These are phyloP conservation scores for Andinoacara biseriatus DNA, from an alignment of 2,113 vertebrate species.

Conservation along the genomic window DNA sequence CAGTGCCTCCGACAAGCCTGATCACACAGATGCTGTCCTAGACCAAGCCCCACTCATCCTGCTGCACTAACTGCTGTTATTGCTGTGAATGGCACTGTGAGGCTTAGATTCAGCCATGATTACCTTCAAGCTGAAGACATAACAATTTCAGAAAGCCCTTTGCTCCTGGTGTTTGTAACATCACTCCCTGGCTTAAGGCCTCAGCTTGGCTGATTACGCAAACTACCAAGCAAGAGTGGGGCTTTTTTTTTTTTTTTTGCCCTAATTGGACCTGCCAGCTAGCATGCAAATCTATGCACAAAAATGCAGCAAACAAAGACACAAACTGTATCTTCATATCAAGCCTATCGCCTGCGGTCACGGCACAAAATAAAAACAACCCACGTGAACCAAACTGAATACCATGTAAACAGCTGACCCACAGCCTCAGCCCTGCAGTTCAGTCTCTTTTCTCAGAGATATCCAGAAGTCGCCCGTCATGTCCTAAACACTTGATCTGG, in stretches of 20 bases:
- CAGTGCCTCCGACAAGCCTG: slow-evolving; percentile 67
- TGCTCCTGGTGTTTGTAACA: slow-evolving; percentile 45
- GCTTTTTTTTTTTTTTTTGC: slow-evolving; percentile 16
- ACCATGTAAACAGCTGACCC: slow-evolving; percentile 51
- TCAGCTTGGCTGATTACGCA: slow-evolving; percentile 56
- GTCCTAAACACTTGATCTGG: slow-evolving; percentile 58
- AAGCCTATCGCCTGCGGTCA: slow-evolving; percentile 20
- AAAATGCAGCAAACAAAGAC: slow-evolving; percentile 42
- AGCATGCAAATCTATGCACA: slow-evolving; percentile 53
- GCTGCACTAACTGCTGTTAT: slow-evolving; percentile 38
- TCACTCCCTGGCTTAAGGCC: slow-evolving; percentile 49
- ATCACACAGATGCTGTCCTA: slow-evolving; percentile 58
- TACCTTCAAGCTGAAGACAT: slow-evolving; percentile 65
- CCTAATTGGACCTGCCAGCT: slow-evolving; percentile 55
- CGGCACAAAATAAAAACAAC: slow-evolving; percentile 37
- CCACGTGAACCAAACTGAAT: slow-evolving; percentile 48
- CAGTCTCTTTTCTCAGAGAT: slow-evolving; percentile 33
- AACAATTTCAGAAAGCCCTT: slow-evolving; percentile 63
- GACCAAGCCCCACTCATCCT: slow-evolving; percentile 33
- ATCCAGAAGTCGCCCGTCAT: slow-evolving; percentile 38
- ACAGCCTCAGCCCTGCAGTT: slow-evolving; percentile 48
- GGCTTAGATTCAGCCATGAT: slow-evolving; percentile 64
- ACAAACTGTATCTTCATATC: slow-evolving; percentile 40
- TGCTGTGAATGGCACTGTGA: slow-evolving; percentile 50
- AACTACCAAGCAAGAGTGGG: slow-evolving; percentile 37